These are phyloP conservation scores for Zaprionus ornatus DNA, from an alignment of 1,140 invertebrate genomes.

Conservation along the genomic window DNA sequence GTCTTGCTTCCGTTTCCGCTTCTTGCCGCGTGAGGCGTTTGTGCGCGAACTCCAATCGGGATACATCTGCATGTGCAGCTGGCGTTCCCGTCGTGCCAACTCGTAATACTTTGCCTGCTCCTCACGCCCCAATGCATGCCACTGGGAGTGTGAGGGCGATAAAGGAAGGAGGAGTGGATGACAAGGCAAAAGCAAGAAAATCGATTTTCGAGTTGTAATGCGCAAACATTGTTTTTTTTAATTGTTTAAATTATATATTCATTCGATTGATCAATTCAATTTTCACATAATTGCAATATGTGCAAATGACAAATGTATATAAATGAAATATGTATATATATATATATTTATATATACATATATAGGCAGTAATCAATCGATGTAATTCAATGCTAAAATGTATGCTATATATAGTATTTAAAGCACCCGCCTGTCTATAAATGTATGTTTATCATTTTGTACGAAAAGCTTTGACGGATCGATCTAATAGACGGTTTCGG, in stretches of 20 bases:
- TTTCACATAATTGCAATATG: slow-evolving; percentile 47
- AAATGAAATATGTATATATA: slow-evolving; percentile 4
- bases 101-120: slow-evolving; percentile 99
- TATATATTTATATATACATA: background rate
- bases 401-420: slow-evolving; percentile 5
- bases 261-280: background rate
- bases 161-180: background rate
- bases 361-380: slow-evolving; percentile 13
- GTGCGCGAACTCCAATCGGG: slow-evolving; percentile 99
- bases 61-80: slow-evolving; percentile 99
- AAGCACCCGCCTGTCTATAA: slow-evolving; percentile 10
- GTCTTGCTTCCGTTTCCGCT: slow-evolving; percentile 99
- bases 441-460: slow-evolving; percentile 11
- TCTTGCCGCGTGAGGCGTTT: slow-evolving; percentile 98
- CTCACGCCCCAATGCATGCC: slow-evolving; percentile 98
- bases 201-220: slow-evolving; percentile 17
- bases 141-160: slow-evolving; percentile 86
- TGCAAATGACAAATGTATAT: slow-evolving; percentile 28
- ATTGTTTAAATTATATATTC: slow-evolving; percentile 13
- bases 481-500: slow-evolving; percentile 72
- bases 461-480: slow-evolving; percentile 72
- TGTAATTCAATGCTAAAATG: slow-evolving; percentile 5
- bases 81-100: slow-evolving; percentile 98
- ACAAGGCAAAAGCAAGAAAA: slow-evolving; percentile 2
- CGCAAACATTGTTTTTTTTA: slow-evolving; percentile 25